Conservation (phyloP, 2,888 invertebrate genomes). For the Drosophila multiciliata region DNA sequence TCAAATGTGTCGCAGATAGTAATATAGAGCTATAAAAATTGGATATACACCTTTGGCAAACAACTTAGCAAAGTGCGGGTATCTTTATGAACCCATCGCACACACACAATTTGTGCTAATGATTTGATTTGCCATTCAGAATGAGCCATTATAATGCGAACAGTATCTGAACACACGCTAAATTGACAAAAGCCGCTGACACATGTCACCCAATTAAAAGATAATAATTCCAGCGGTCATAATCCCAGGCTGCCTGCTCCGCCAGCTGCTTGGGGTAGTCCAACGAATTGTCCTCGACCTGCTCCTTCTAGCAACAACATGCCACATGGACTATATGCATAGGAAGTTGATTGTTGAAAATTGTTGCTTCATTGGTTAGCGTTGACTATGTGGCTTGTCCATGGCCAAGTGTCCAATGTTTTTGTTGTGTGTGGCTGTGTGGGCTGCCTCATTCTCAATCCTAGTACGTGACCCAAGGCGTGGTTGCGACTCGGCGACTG, state of each 20-base stretch:
- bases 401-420: conserved; percentile 43
- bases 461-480: conserved; percentile 57
- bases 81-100: conserved; percentile 8
- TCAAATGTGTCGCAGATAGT: background rate
- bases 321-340: conserved; percentile 5
- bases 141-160: conserved; percentile 1
- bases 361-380: conserved; percentile 62
- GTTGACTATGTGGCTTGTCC: conserved; percentile 12
- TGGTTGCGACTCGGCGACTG: conserved; percentile 10
- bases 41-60: background rate
- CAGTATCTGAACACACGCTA: conserved; percentile 31
- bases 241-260: conserved; percentile 31
- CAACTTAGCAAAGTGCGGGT: background rate
- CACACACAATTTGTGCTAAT: conserved; percentile 29
- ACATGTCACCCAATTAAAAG: conserved; percentile 79
- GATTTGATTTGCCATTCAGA: conserved; percentile 39
- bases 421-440: conserved; percentile 39
- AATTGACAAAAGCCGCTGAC: conserved; percentile 69
- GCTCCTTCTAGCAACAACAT: background rate
- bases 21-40: background rate
- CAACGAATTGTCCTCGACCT: conserved; percentile 29
- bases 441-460: background rate
- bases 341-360: conserved; percentile 51
- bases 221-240: conserved; percentile 58
- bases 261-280: conserved; percentile 10